phyloP scores from a whole-genome alignment of 2,888 invertebrate genomes.

The Chrysolina haemoptera region DNA sequence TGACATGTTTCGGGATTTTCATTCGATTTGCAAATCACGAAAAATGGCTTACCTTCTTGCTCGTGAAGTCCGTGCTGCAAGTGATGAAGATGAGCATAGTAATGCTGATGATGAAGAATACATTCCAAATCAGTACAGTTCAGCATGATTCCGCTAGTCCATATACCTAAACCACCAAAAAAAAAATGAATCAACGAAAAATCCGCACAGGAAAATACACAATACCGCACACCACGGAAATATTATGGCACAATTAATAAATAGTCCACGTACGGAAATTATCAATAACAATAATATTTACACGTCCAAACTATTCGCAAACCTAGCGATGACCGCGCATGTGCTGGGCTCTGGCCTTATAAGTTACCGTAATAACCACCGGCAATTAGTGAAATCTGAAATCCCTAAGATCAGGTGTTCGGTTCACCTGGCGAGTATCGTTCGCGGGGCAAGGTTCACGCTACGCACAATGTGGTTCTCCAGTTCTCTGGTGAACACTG shows the following conservation, averaged over 20 bases:
- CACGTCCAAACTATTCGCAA: background rate
- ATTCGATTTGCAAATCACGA: background rate
- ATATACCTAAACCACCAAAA: slow-evolving; percentile 24
- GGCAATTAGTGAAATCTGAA: slow-evolving; percentile 21
- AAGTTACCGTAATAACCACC: slow-evolving; percentile 1
- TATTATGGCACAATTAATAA: slow-evolving; percentile 17
- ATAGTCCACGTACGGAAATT: slow-evolving; percentile 1
- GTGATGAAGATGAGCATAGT: slow-evolving; percentile 82
- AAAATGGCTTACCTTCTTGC: slow-evolving; percentile 73
- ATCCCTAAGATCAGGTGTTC: slow-evolving; percentile 16
- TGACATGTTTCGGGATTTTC: too few relatives aligned
- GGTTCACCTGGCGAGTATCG: slow-evolving; percentile 22
- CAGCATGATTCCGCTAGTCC: slow-evolving; percentile 72
- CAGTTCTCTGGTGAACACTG: slow-evolving; percentile 51
- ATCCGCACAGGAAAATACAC: slow-evolving; percentile 8
- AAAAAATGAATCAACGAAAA: background rate
- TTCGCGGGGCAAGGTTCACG: slow-evolving; percentile 56
- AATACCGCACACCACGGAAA: background rate
- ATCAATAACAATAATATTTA: slow-evolving; percentile 20
- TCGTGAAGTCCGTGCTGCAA: slow-evolving; percentile 76
- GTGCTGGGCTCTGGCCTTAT: slow-evolving; percentile 5
- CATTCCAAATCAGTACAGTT: slow-evolving; percentile 86
- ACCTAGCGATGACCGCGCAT: background rate
- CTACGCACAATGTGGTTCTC: slow-evolving; percentile 34
- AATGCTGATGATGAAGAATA: slow-evolving; percentile 83